Percentiles rank a stretch among this genome's conserved stretches.
Evolutionary conservation across 1,140 invertebrate genomes (phyloP).

Genomic region (Calliopsis andreniformis): DNA sequence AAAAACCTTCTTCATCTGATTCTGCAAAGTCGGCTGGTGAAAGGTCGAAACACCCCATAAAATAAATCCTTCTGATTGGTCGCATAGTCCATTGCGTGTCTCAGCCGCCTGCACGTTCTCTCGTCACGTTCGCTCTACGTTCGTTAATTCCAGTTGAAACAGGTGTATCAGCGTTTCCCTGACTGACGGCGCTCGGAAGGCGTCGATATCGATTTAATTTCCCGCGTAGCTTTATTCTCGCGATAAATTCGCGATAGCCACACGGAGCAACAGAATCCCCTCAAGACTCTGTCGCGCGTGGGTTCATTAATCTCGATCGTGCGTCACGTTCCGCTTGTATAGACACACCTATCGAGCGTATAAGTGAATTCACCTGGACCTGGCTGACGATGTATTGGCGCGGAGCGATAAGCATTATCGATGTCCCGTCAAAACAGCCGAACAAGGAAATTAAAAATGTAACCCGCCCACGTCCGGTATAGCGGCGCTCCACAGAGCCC

Average conservation of each 20-base stretch:
- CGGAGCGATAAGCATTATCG: conserved; percentile 57
- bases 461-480: conserved; percentile 48
- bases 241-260: conserved; percentile 36
- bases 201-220: conserved; percentile 47
- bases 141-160: neutral
- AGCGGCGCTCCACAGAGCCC: conserved; percentile 44
- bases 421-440: conserved; percentile 60
- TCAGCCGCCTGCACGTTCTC: no score
- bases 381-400: conserved; percentile 41
- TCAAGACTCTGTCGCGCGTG: conserved; percentile 29
- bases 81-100: no score
- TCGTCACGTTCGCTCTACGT: neutral
- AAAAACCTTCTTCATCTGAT: no score
- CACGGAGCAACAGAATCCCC: conserved; percentile 21
- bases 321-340: conserved; percentile 36
- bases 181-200: neutral
- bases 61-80: no score
- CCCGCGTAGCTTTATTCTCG: conserved; percentile 31
- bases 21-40: no score
- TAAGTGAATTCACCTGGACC: conserved; percentile 52
- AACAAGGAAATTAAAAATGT: conserved; percentile 68
- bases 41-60: no score
- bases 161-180: neutral
- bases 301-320: conserved; percentile 57
- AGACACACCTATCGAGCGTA: conserved; percentile 32